Evolutionary conservation across 1,140 invertebrate genomes (phyloP), one percentile per base, ranked within the genome.

Genomic region (Procambarus clarkii): DNA sequence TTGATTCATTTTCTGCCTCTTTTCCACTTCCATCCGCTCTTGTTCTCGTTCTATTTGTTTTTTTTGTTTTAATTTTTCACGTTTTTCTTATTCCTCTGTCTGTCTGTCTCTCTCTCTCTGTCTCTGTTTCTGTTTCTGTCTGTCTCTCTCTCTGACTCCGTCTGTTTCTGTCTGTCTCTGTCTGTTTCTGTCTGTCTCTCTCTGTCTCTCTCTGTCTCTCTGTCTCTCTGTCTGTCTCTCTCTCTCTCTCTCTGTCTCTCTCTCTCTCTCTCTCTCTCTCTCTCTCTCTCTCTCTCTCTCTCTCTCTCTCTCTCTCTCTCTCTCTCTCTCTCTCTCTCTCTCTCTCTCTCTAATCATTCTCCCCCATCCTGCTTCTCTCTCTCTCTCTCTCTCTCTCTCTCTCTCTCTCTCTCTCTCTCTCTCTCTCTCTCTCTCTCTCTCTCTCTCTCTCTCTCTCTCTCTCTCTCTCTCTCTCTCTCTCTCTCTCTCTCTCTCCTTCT

Each of bases 401-500:
- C 50, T 11, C 7, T 11, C 50, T 54, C 13, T 11, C 7, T 54
- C 50, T 54, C 50, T 8, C 50, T 11, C 50, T 54, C 50, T 54
- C 7, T 3, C 50, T 54, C 2, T 45, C 44, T 48, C 34, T 24
- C 82, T 54, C 81, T 60, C 48, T 50, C 80, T 64, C 89, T 91
- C 93, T 82, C 60, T 81, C 86, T 80, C 86, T 92, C 74, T 76
- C 71, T 80, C 69, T 69, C 60, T 58, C 64, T 71, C n/a, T 58
- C 71, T 87, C 76, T 46, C 85, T 48, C 69, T 34, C 8, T 50
- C 71, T 78, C 50, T 21, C 46, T 58, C 85, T 74, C 84, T 45
- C 76, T 71, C 46, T 77, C 85, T 15, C 60, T 60, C 74, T 48
- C 50, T 54, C 50, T 54, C 50, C 13, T 3, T n/a, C n/a, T n/a